Percentiles rank a stretch among this genome's conserved stretches.
Evolutionary conservation across 2,113 vertebrate species (phyloP).

Genomic region (Buteo buteo): DNA sequence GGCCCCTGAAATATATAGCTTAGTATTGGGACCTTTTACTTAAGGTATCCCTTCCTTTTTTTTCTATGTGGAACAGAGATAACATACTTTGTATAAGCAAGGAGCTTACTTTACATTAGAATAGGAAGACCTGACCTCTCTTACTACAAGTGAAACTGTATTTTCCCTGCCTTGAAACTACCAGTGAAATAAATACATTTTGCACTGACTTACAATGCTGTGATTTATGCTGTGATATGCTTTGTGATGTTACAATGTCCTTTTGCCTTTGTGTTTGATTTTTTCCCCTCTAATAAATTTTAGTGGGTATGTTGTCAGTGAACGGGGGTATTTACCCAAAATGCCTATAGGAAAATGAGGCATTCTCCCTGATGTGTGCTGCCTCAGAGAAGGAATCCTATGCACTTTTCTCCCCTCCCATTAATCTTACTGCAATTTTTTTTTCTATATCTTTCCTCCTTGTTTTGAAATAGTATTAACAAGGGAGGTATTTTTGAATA

Average conservation of each 20-base stretch:
- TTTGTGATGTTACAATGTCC: constrained; percentile 67
- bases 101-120: constrained; percentile 7
- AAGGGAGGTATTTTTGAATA: constrained; percentile 20
- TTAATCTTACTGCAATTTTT: background rate
- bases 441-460: background rate
- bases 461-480: constrained; percentile 49
- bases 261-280: constrained; percentile 76
- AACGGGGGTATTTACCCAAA: constrained; percentile 14
- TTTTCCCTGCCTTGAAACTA: constrained; percentile 29
- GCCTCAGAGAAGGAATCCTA: background rate
- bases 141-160: constrained; percentile 1
- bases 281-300: constrained; percentile 59
- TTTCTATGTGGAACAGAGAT: background rate
- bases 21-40: background rate
- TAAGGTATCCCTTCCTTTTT: background rate
- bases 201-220: constrained; percentile 48
- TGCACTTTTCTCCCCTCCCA: background rate
- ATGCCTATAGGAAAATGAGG: background rate
- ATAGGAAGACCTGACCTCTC: constrained; percentile 43
- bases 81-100: background rate
- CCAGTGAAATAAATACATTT: constrained; percentile 43
- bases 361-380: background rate
- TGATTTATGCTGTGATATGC: constrained; percentile 73
- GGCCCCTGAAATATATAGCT: background rate
- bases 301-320: constrained; percentile 41